A percentile compares a stretch with the other conserved stretches of the same genome.
phyloP scores from a whole-genome alignment of 2,888 invertebrate genomes.

The Drosophila melanocephala region DNA sequence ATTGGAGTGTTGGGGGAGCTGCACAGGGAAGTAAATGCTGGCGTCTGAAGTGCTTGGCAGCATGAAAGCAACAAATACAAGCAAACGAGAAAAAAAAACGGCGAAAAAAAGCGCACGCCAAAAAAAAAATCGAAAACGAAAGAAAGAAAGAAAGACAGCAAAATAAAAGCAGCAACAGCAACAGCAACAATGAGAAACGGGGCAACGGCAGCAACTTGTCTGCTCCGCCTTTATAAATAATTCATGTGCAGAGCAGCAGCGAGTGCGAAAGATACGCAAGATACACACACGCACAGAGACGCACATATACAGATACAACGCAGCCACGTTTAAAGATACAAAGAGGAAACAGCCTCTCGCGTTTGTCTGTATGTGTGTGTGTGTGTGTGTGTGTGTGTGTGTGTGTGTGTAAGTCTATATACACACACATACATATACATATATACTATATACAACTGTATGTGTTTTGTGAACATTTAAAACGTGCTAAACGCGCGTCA shows the following conservation, averaged over 20 bases:
- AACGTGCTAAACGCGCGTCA: conserved; percentile 81
- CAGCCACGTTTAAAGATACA: conserved; percentile 75
- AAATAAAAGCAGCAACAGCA: conserved; percentile 46
- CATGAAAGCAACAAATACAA: conserved; percentile 67
- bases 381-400: background rate
- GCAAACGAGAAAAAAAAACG: conserved; percentile 47
- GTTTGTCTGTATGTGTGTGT: background rate
- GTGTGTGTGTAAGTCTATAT: conserved; percentile 8
- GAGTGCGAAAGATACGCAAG: conserved; percentile 78
- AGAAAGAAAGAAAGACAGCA: conserved; percentile 57
- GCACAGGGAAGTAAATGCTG: conserved; percentile 77
- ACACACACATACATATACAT: background rate
- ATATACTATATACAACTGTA: conserved; percentile 2
- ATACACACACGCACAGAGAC: conserved; percentile 45
- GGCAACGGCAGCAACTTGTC: conserved; percentile 82
- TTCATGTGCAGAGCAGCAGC: conserved; percentile 82
- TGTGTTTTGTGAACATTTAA: conserved; percentile 69
- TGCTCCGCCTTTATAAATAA: conserved; percentile 86
- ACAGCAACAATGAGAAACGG: conserved; percentile 57
- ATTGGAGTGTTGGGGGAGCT: conserved; percentile 2
- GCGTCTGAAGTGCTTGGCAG: conserved; percentile 71
- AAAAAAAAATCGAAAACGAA: conserved; percentile 34
- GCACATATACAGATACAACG: conserved; percentile 44
- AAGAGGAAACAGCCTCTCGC: conserved; percentile 53
- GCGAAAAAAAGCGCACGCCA: conserved; percentile 44